These are phyloP conservation scores for Lytechinus pictus DNA, from an alignment of 35 echinoderm and acorn worm species.

Conservation along the genomic window DNA sequence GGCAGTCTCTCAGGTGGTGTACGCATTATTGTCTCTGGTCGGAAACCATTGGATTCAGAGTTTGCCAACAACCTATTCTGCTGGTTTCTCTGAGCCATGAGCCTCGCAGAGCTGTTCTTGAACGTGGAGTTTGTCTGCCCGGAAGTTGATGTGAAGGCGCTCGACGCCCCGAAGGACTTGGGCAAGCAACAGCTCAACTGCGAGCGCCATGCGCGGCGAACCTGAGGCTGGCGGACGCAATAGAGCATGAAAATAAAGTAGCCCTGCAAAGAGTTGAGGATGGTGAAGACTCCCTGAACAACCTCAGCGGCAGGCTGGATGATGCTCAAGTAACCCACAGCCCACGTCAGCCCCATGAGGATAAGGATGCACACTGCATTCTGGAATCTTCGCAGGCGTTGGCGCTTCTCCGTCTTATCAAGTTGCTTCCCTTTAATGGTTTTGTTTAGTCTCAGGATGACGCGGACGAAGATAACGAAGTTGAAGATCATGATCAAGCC, in stretches of 20 bases:
- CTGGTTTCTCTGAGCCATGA: not conserved
- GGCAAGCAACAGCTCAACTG: constrained; percentile 35
- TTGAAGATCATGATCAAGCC: constrained; percentile 46
- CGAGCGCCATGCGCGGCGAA: constrained; percentile 6
- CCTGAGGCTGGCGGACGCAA: constrained; percentile 47
- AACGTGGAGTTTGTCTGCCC: constrained; percentile 15
- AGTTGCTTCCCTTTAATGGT: not conserved
- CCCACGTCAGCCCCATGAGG: constrained; percentile 52
- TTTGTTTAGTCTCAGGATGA: constrained; percentile 15
- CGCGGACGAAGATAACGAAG: constrained; percentile 30
- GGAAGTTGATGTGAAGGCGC: not conserved
- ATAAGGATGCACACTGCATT: constrained; percentile 53
- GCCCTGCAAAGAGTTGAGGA: constrained; percentile 56
- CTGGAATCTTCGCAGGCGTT: constrained; percentile 7
- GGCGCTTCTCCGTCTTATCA: constrained; percentile 22
- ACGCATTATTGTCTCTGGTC: not conserved
- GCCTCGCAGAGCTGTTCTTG: constrained; percentile 20
- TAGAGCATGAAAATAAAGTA: constrained; percentile 58
- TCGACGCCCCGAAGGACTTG: not conserved
- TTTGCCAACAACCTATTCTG: not conserved
- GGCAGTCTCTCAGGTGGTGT: constrained; percentile 18
- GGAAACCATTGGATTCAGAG: not conserved
- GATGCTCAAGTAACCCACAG: constrained; percentile 45
- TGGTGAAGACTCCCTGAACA: constrained; percentile 18
- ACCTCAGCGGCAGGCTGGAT: not conserved